phyloP scores from a whole-genome alignment of 2,113 vertebrate genomes.

The Pardalotus punctatus region DNA sequence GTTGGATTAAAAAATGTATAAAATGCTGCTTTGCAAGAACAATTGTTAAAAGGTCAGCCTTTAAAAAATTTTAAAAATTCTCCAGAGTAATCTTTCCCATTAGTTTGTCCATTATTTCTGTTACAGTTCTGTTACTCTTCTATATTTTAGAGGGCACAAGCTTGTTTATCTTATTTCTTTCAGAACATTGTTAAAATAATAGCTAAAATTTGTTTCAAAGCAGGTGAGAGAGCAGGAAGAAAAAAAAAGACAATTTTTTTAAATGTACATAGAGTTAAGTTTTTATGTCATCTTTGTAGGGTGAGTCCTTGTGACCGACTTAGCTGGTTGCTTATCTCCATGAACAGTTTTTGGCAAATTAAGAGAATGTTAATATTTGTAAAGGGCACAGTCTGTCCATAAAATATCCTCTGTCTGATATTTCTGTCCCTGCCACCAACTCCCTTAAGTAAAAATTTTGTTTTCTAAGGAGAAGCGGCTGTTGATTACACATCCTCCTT shows the following conservation, averaged over 20 bases:
- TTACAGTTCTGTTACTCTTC: neutral
- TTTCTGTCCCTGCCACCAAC: neutral
- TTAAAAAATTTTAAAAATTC: neutral
- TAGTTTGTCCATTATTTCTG: neutral
- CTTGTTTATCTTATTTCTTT: neutral
- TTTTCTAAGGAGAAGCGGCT: neutral
- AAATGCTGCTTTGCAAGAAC: neutral
- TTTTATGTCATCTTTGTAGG: neutral
- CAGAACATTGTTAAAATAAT: neutral
- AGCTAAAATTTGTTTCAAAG: neutral
- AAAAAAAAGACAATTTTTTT: neutral
- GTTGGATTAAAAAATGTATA: neutral
- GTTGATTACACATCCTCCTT: neutral
- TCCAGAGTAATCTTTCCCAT: neutral
- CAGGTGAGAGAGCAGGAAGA: neutral
- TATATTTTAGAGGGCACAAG: neutral
- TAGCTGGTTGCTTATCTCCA: neutral
- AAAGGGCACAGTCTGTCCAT: neutral
- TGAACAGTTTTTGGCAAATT: neutral
- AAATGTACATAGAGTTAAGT: neutral
- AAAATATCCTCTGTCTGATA: neutral
- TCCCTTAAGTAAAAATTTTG: neutral
- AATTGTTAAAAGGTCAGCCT: neutral
- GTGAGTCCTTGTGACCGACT: neutral
- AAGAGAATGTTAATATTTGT: neutral